A percentile compares a stretch with the other conserved stretches of the same genome.
These are phyloP conservation scores for Mormyrus hasselquistii DNA, from an alignment of 2,797 vertebrate species.

Conservation along the genomic window DNA sequence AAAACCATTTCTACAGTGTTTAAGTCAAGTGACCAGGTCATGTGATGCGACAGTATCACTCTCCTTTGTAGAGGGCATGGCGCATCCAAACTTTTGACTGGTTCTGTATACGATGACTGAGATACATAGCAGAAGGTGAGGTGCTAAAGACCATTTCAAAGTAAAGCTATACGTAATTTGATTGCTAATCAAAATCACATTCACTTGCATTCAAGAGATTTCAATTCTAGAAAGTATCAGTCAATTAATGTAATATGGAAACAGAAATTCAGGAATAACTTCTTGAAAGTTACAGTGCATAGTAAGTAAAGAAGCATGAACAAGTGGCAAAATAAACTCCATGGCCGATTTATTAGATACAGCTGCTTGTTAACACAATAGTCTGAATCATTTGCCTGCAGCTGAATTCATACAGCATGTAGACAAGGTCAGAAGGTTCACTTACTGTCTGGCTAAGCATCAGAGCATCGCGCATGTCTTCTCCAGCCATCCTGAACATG, in stretches of 20 bases:
- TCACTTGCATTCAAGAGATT: background rate
- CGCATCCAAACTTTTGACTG: background rate
- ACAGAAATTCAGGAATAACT: background rate
- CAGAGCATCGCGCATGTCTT: background rate
- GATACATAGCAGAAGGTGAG: background rate
- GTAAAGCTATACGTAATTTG: background rate
- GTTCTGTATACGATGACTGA: background rate
- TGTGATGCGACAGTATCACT: background rate
- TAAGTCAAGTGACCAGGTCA: background rate
- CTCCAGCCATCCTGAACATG: background rate
- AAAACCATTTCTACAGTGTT: background rate
- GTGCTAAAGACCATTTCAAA: background rate
- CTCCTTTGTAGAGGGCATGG: background rate
- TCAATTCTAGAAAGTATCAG: background rate
- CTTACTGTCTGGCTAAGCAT: background rate
- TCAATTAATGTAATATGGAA: background rate
- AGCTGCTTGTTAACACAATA: background rate
- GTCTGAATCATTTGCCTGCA: background rate
- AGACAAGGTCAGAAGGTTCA: background rate
- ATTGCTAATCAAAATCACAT: background rate
- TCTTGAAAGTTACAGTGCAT: background rate
- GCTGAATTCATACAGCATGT: background rate
- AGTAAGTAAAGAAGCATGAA: background rate
- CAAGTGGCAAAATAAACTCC: background rate
- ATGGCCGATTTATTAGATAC: background rate